Base-by-base conservation (phyloP, 1,140 invertebrate genomes). In the Drosophila obscura region DNA sequence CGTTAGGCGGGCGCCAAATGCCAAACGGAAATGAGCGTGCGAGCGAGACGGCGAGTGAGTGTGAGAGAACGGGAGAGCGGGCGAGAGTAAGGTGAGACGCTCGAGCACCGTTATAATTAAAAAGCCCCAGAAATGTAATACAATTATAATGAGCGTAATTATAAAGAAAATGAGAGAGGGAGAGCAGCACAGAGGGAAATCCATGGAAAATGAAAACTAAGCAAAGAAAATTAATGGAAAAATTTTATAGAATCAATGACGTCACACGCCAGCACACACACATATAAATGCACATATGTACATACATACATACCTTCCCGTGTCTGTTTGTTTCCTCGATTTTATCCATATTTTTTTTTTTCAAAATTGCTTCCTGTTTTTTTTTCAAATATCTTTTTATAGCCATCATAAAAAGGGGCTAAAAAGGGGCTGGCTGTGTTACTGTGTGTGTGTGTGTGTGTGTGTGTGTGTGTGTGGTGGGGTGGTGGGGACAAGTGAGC, bases 131-230 rank as follows among this genome's bases (percentile, higher is more conserved):
- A 77, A 72, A 73, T 85, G 84, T 84, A 77, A 84, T 83, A 84
- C 72, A 80, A 80, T 80, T 85, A 80, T 85, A 84, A 84, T 80
- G 73, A 85, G 57, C 68, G 66, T 76, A 83, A 83, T 83, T 83
- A 83, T 68, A 39, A 39, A 28, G 19, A 11, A 73, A 35, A 24
- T 19, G 11, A 13, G 9, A 62, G 16, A 44, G 67, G 50, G 43
- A n/a, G 15, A 45, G 58, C 46, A 50, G 44, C 5, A 16, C 51
- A 16, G 55, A 43, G 28, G 35, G 35, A 39, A 13, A 39, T 13
- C 11, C 35, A 11, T 39, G 11, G 35, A 39, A 39, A 39, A 39
- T 13, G 35, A 39, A 39, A 39, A 11, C 35, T 39, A 39, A 39
- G 9, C 11, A 39, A 39, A 39, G 35, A 39, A 53, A 68, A 64